Base-by-base conservation (phyloP, 2,797 vertebrate species). In the Falco rusticolus region DNA sequence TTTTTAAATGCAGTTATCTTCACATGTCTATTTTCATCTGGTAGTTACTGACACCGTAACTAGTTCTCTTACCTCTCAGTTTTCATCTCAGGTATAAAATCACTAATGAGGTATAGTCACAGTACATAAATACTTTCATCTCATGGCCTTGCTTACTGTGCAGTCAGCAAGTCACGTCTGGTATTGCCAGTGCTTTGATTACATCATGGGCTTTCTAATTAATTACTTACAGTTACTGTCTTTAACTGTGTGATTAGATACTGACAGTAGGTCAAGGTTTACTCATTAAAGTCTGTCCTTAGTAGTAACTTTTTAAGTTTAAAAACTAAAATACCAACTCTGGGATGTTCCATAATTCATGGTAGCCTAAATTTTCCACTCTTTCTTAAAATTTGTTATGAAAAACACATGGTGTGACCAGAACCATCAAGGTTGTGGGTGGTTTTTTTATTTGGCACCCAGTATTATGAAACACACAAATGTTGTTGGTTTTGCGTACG, bases 51-150 rank as follows among this genome's bases (percentile, higher is more conserved):
- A 72, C 17, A 63, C 43, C 54, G 47, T 89, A 84, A 66, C 50
- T 85, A 74, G 41, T 76, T 89, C 71, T 95, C 74, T 96, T 95
- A 93, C 90, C 82, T 89, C 89, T 92, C 65, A 43, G 7, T 87
- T 94, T 90, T 95, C 91, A 95, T 96, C 93, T 96, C 93, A 75
- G 94, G 94, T 96, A 89, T 88, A 59, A 89, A 68, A 57, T 92
- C 84, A 87, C 70, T 88, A 82, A 34, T 72, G 53, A 76, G 48
- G 50, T 88, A 34, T 34, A 84, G 57, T 91, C 17, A 16, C 45
- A 92, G 57, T 70, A 75, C 57, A 48, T 87, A 66, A 84, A 81
- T 63, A 41, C 15, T 37, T 71, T 72, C 77, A 94, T 97, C 87
- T 90, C 79, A 60, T 78, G 70, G 59, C 69, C 79, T 91, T 93